Evolutionary conservation across 2,113 vertebrate species (phyloP), one percentile per base, ranked within the genome.

Genomic region (Polyodon spathula): DNA sequence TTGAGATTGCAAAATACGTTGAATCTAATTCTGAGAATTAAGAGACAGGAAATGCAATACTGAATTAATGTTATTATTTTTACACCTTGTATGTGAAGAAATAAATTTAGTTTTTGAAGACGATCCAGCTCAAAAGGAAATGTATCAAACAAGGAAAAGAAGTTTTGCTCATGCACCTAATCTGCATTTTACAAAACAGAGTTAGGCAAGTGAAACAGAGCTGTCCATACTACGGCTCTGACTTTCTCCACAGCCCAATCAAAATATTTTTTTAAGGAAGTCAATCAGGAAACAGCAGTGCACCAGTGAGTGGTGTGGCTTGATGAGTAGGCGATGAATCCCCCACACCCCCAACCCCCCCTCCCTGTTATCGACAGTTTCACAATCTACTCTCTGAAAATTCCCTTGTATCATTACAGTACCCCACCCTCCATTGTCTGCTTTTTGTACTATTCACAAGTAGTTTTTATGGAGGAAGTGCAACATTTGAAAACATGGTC

Each of bases 201-300:
- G 46, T 50, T 12, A 50, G n/a, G 46, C 8, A 50, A 50, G 46
- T n/a, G n/a, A n/a, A n/a, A n/a, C n/a, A n/a, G n/a, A 54, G 53
- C 37, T 54, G 53, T 16, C 37, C 9, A 37, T 54, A 54, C 6
- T 17, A 37, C 2, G 2, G 53, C 53, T 16, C 16, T 54, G 9
- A 37, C 27, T 54, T 37, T 54, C 53, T 37, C 37, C 53, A 17
- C 7, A 8, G 53, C 53, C 6, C 37, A 54, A 54, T 54, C 37
- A 54, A 54, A 54, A 54, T 54, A 54, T 54, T 65, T 38, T 62
- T 66, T 62, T 68, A 63, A 70, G 66, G 79, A 81, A 81, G 73
- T 66, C 69, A 76, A 54, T 73, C 67, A 65, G 65, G 65, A 76
- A 74, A 62, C 53, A 54, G 53, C 53, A 54, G 53, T 27, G 48